phyloP scores from a whole-genome alignment of 2,888 invertebrate species.

The Ectemnius cavifrons region DNA sequence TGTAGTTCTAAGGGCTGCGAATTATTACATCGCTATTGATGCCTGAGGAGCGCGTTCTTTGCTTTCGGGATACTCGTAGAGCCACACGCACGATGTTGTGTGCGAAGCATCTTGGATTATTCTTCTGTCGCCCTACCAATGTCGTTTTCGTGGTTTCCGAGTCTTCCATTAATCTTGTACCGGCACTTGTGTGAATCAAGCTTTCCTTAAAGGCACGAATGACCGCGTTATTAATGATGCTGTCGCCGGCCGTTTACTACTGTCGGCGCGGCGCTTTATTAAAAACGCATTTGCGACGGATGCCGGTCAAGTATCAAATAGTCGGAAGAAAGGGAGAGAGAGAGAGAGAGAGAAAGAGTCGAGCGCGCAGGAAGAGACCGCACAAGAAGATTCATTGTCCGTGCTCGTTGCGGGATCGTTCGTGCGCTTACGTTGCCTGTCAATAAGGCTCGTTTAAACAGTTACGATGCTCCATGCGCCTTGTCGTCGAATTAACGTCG shows the following conservation, averaged over 20 bases:
- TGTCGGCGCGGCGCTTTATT: too few species aligned
- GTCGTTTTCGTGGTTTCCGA: background rate
- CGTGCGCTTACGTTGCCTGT: conserved; percentile 36
- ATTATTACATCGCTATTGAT: conserved; percentile 19
- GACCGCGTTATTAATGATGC: too few species aligned
- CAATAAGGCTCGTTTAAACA: conserved; percentile 55
- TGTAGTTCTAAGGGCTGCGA: conserved; percentile 10
- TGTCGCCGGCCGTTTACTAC: too few species aligned
- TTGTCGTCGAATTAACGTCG: conserved; percentile 74
- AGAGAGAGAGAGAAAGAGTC: background rate
- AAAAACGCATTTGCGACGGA: background rate
- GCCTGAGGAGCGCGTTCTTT: background rate
- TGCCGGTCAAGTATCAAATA: background rate
- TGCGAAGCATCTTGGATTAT: too few species aligned
- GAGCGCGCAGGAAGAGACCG: conserved; percentile 15
- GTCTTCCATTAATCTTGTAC: too few species aligned
- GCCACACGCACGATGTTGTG: too few species aligned
- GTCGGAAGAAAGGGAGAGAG: background rate
- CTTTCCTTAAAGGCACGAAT: too few species aligned
- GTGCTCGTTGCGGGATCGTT: conserved; percentile 30
- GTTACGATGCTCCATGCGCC: conserved; percentile 52
- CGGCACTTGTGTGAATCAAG: too few species aligned
- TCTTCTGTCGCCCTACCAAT: background rate
- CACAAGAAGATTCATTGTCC: conserved; percentile 43
- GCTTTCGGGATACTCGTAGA: too few species aligned